These are phyloP conservation scores for Dorcus parallelipipedus DNA, from an alignment of 2,888 invertebrate genomes.

Conservation along the genomic window DNA sequence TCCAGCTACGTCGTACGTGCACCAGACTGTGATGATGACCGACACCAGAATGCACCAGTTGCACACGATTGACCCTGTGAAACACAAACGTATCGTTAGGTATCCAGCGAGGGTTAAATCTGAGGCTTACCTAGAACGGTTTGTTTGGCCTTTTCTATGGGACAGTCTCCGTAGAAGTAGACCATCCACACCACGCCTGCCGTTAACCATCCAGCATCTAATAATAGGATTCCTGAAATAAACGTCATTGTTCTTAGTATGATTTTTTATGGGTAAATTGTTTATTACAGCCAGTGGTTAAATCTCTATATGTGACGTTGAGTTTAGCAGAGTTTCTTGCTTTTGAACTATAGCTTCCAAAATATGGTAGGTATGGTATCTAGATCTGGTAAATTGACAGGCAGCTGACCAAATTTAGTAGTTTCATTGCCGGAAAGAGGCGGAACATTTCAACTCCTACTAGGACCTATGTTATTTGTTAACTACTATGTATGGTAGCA, in stretches of 20 bases:
- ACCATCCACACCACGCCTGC: conserved; percentile 71
- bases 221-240: conserved; percentile 65
- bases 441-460: no score
- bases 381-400: no score
- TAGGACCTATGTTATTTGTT: no score
- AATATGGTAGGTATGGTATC: no score
- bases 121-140: conserved; percentile 64
- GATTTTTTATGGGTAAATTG: no score
- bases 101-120: background rate
- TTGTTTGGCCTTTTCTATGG: conserved; percentile 66
- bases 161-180: conserved; percentile 65
- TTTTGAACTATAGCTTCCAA: no score
- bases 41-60: conserved; percentile 73
- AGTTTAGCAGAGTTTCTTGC: no score
- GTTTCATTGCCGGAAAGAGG: no score
- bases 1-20: conserved; percentile 84
- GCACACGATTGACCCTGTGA: conserved; percentile 69
- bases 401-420: no score
- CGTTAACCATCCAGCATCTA: conserved; percentile 72
- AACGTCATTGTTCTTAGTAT: background rate
- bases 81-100: background rate
- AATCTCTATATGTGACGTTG: no score
- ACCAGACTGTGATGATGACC: conserved; percentile 76
- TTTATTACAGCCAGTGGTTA: no score
- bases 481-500: no score